Evolutionary conservation across 2,888 invertebrate genomes (phyloP).

Genomic region (Venusia cambrica): DNA sequence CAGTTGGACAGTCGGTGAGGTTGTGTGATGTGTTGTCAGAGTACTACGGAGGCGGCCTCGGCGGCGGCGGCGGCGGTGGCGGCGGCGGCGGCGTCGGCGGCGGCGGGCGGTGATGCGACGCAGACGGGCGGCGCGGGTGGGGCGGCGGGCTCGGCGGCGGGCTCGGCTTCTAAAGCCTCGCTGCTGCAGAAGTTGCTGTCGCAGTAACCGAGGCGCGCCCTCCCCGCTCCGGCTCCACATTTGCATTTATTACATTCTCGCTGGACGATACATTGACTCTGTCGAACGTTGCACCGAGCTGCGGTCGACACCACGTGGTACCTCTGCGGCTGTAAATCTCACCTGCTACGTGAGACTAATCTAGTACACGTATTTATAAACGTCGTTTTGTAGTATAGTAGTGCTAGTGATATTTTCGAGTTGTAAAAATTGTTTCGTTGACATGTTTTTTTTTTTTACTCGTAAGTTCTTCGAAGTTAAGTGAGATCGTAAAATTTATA

Average conservation of each 20-base stretch:
- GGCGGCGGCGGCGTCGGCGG: constrained; percentile 48
- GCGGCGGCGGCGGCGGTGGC: constrained; percentile 56
- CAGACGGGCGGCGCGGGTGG: constrained; percentile 37
- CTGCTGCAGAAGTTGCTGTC: constrained; percentile 92
- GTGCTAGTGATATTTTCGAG: constrained; percentile 71
- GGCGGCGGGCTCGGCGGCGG: constrained; percentile 34
- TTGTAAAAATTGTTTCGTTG: constrained; percentile 63
- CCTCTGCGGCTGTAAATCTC: constrained; percentile 73
- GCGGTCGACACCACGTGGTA: constrained; percentile 71
- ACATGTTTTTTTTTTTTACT: constrained; percentile 39
- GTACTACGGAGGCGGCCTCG: constrained; percentile 77
- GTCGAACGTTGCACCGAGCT: constrained; percentile 50
- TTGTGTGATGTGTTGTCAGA: constrained; percentile 54
- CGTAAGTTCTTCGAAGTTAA: constrained; percentile 54
- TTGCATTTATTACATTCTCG: constrained; percentile 66
- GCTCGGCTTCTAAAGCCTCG: constrained; percentile 83
- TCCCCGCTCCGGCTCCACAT: constrained; percentile 32
- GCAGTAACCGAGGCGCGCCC: constrained; percentile 78
- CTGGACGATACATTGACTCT: constrained; percentile 48
- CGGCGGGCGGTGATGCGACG: constrained; percentile 48
- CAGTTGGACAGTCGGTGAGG: not conserved
- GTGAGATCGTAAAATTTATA: constrained; percentile 44
- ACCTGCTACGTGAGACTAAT: constrained; percentile 59
- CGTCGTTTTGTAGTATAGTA: constrained; percentile 64
- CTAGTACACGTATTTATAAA: constrained; percentile 67